These are phyloP conservation scores for Eurystomus gularis DNA, from an alignment of 2,113 vertebrate genomes.

Conservation along the genomic window DNA sequence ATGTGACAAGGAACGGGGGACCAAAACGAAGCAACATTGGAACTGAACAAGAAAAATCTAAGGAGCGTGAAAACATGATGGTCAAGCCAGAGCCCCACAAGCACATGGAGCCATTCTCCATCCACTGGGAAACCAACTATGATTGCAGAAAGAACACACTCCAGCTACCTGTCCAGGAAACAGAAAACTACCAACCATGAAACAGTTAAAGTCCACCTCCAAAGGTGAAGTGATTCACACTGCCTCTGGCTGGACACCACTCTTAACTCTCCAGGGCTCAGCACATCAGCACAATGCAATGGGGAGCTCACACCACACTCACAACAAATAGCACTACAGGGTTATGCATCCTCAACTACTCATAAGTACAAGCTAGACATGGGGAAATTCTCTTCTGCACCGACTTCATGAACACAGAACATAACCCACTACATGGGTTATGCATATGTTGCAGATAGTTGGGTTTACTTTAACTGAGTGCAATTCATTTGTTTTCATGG, in stretches of 20 bases:
- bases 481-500: not conserved
- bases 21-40: accelerated
- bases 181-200: not conserved
- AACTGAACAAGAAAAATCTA: not conserved
- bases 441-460: not conserved
- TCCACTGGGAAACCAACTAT: not conserved
- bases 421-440: not conserved
- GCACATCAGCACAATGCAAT: not conserved
- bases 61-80: not conserved
- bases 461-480: not conserved
- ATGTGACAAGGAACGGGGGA: not conserved
- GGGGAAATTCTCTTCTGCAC: not conserved
- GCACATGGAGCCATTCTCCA: not conserved
- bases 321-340: not conserved
- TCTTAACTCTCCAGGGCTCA: not conserved
- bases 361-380: not conserved
- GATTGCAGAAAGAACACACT: not conserved
- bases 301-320: not conserved
- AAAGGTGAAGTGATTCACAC: not conserved
- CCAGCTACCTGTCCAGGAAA: not conserved
- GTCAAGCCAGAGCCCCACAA: not conserved
- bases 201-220: not conserved
- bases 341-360: not conserved
- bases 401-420: not conserved
- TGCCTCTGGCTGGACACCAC: not conserved